Evolutionary conservation across 2,797 vertebrate species (phyloP), one percentile per base, ranked within the genome.

Genomic region (Acomys russatus): DNA sequence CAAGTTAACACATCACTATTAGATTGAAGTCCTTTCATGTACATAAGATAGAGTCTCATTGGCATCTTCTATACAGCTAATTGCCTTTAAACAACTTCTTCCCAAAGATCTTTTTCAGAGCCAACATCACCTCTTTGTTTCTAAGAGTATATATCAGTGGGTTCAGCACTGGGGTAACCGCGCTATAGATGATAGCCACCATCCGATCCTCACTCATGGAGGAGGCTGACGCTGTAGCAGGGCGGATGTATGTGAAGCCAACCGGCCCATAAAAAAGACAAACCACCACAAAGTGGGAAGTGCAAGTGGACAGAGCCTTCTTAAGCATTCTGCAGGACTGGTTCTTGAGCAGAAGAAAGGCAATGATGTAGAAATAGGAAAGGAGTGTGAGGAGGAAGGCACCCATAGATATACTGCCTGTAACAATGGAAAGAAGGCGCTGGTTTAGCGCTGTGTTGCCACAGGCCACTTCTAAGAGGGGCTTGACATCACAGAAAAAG

Each of bases 401-500:
- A 2, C 92, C 91, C 95, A 97, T 97, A 11, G 96, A 97, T 63
- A 97, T 86, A n/a, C 83, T 96, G 3, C 97, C 97, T 8, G 97
- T 98, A 77, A 97, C 94, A 61, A 96, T 35, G 6, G 95, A 96
- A 86, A 98, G 91, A 44, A 98, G 94, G 77, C 70, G 54, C 3
- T 97, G 97, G 23, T 97, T 98, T 28, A 98, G 88, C 10, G 79
- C 10, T 33, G 86, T 98, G 91, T 90, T 77, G 38, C 77, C 63
- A 71, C 97, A 98, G 4, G 97, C 96, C 25, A 98, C 70, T 38
- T 95, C 97, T 82, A 98, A 86, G n/a, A 98, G 93, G 0, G 97
- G 97, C n/a, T 97, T 97, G 49, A 97, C 96, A 44, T 98, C 97
- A 22, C 97, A 98, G 73, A 98, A 97, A 90, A 98, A 98, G 44